These are phyloP conservation scores for Heliothis virescens DNA, from an alignment of 1,140 invertebrate genomes.

Conservation along the genomic window DNA sequence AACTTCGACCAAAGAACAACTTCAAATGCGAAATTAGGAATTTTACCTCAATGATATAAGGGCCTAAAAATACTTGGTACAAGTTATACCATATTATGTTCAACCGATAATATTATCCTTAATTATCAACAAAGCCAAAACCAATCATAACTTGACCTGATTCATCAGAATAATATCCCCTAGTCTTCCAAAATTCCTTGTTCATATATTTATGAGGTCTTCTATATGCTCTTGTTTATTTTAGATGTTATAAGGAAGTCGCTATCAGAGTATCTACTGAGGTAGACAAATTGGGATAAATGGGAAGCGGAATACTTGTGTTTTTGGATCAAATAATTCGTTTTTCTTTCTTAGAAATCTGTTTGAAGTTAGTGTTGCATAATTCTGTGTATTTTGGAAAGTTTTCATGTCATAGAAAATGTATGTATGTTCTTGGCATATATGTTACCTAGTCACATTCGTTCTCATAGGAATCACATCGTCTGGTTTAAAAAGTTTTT, in stretches of 20 bases:
- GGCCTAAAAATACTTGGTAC: no score
- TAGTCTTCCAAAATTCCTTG: neutral
- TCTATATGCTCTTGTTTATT: neutral
- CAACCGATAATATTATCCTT: neutral
- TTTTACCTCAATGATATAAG: no score
- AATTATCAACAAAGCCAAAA: neutral
- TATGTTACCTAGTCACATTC: no score
- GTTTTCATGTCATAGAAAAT: no score
- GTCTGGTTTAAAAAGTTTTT: no score
- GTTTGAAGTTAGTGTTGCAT: neutral
- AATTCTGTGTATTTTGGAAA: neutral
- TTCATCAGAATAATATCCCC: constrained; percentile 12
- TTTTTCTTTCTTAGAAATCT: neutral
- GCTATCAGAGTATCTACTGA: neutral
- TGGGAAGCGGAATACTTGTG: neutral
- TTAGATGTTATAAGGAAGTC: constrained; percentile 9
- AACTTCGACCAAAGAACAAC: no score
- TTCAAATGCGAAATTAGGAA: no score
- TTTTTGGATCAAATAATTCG: constrained; percentile 8
- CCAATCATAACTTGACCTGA: constrained; percentile 34
- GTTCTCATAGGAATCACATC: no score
- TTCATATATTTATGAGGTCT: constrained; percentile 24
- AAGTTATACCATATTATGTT: neutral
- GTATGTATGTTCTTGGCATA: no score
- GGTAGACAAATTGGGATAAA: neutral